Percentiles rank a stretch among this genome's conserved stretches.
Conservation (phyloP, 2,113 vertebrate species). For the Pterocles burchelli region DNA sequence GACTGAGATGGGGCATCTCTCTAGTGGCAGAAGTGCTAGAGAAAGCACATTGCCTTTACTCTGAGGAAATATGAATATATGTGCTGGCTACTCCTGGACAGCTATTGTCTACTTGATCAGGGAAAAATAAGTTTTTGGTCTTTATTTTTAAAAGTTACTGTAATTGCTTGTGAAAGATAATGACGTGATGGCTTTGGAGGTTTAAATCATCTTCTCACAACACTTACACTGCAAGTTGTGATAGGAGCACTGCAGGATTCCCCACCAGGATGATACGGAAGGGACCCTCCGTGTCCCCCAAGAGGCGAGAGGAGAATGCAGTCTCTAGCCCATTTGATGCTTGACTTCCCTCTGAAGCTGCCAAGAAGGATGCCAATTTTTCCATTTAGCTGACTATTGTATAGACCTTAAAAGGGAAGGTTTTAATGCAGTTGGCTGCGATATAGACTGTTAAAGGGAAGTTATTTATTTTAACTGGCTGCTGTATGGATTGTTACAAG, state of each 20-base stretch:
- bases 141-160: background rate
- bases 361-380: constrained; percentile 76
- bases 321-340: constrained; percentile 4
- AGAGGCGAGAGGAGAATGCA: background rate
- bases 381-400: constrained; percentile 79
- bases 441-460: constrained; percentile 76
- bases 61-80: fast-evolving
- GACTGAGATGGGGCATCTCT: background rate
- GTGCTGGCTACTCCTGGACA: background rate
- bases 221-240: background rate
- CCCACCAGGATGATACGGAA: fast-evolving
- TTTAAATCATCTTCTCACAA: background rate
- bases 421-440: constrained; percentile 80
- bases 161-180: background rate
- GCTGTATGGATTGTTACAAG: constrained; percentile 72
- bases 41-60: background rate
- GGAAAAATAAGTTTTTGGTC: background rate
- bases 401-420: constrained; percentile 82
- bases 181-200: background rate
- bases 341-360: constrained; percentile 56
- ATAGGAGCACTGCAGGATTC: background rate
- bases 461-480: constrained; percentile 78
- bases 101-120: background rate
- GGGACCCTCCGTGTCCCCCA: background rate
- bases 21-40: background rate